Evolutionary conservation across 1,140 invertebrate species (phyloP).

Genomic region (Melanaphis sacchari): DNA sequence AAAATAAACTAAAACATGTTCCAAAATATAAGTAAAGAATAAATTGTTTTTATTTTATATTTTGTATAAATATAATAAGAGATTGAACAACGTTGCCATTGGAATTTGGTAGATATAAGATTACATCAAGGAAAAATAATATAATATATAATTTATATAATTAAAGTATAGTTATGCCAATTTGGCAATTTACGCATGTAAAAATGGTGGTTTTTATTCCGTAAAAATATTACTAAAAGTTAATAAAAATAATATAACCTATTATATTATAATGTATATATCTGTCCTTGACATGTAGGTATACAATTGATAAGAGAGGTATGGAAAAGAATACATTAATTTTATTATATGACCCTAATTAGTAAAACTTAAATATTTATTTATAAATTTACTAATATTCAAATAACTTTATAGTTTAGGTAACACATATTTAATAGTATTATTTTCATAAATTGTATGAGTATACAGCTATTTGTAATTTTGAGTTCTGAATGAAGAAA

Average conservation of each 20-base stretch:
- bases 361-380: neutral
- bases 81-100: neutral
- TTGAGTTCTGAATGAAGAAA: neutral
- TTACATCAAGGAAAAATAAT: neutral
- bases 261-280: neutral
- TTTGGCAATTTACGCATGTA: neutral
- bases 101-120: neutral
- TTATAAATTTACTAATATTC: neutral
- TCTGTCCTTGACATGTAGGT: slow-evolving; percentile 27
- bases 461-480: neutral
- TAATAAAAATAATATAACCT: neutral
- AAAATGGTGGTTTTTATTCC: neutral
- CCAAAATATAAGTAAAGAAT: neutral
- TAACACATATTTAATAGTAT: neutral
- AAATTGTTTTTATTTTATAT: neutral
- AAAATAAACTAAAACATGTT: neutral
- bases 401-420: neutral
- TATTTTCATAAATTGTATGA: neutral
- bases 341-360: slow-evolving; percentile 7
- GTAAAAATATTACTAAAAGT: slow-evolving; percentile 3
- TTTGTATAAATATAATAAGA: neutral
- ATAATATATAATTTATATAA: neutral
- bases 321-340: neutral
- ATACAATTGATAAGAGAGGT: neutral
- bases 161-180: neutral